Evolutionary conservation across 2,113 vertebrate genomes (phyloP).

Genomic region (Dipodomys merriami): DNA sequence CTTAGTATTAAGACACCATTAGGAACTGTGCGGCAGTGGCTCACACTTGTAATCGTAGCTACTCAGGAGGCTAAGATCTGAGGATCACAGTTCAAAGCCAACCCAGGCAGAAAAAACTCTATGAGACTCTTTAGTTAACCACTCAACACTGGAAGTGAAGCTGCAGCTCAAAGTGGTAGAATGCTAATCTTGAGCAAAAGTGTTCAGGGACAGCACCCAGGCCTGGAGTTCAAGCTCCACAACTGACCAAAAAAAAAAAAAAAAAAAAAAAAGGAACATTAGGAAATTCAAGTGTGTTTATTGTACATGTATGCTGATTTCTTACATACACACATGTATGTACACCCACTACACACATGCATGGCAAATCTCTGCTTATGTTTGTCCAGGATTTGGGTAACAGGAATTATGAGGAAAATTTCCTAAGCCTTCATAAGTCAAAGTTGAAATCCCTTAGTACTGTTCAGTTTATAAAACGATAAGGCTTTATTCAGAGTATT

Average conservation of each 20-base stretch:
- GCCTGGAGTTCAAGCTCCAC: no score
- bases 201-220: no score
- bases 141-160: no score
- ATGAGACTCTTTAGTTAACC: no score
- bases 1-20: background rate
- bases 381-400: conserved; percentile 40
- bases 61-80: no score
- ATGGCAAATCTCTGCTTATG: background rate
- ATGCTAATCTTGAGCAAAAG: no score
- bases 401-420: conserved; percentile 30
- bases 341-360: background rate
- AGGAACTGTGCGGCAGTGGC: no score
- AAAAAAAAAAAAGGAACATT: background rate
- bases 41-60: no score
- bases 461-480: conserved; percentile 12
- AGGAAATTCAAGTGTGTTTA: background rate
- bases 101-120: no score
- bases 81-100: no score
- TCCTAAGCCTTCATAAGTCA: background rate
- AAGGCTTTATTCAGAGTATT: background rate
- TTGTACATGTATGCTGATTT: background rate
- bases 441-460: conserved; percentile 35
- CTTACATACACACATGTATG: background rate
- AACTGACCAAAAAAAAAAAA: no score
- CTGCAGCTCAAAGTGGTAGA: no score